phyloP scores from a whole-genome alignment of 2,888 invertebrate species.

The Stenolophus ochropezus region DNA sequence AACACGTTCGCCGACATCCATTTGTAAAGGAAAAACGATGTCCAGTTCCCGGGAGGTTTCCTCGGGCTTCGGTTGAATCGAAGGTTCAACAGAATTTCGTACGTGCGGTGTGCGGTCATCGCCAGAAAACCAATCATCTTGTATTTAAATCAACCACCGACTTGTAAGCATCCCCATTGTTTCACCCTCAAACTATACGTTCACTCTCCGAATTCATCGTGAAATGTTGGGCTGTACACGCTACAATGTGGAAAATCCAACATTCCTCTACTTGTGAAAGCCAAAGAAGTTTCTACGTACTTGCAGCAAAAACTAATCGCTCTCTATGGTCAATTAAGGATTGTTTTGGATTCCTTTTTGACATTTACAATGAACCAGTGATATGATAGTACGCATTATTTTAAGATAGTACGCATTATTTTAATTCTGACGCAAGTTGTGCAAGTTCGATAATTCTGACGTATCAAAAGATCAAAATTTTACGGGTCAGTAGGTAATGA shows the following conservation, averaged over 20 bases:
- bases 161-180: not conserved
- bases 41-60: not conserved
- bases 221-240: too few species aligned
- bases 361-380: slow-evolving; percentile 3
- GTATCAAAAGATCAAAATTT: slow-evolving; percentile 19
- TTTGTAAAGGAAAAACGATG: slow-evolving; percentile 41
- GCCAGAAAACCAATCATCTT: not conserved
- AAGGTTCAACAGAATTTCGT: slow-evolving; percentile 9
- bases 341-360: not conserved
- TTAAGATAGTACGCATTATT: slow-evolving; percentile 10
- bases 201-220: too few species aligned
- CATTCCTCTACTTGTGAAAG: slow-evolving; percentile 28
- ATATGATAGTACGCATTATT: slow-evolving; percentile 19
- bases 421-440: not conserved
- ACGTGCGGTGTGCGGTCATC: slow-evolving; percentile 10
- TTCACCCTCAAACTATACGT: too few species aligned
- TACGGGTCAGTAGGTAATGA: not conserved
- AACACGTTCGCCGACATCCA: slow-evolving; percentile 30
- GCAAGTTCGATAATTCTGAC: too few species aligned
- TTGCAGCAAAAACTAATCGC: not conserved
- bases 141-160: not conserved
- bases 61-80: not conserved
- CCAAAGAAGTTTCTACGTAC: not conserved
- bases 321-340: not conserved
- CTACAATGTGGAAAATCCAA: slow-evolving; percentile 18